Evolutionary conservation across 2,888 invertebrate genomes (phyloP), one percentile per base, ranked within the genome.

Genomic region (Ceratothoa steindachneri): DNA sequence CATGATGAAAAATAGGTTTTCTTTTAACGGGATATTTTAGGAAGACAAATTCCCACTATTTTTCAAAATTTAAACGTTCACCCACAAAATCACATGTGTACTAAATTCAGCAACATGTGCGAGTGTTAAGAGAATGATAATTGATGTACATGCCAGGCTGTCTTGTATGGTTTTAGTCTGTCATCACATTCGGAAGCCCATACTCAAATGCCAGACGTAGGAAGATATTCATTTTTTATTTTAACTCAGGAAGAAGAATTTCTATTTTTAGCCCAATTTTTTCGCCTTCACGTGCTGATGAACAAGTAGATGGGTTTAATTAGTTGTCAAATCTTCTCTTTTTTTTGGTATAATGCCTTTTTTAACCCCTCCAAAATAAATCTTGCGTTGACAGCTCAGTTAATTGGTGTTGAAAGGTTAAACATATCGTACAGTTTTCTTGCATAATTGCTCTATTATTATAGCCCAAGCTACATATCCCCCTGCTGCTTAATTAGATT

Each of bases 131-230:
- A 22, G 24, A 60, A 24, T 60, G 60, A 24, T 60, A 60, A 60
- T 60, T 60, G 60, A 60, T 60, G 22, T n/a, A 60, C 60, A 60
- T 60, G 60, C 60, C 60, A 60, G 24, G 27, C 19, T 60, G 60
- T 60, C 3, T 60, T 60, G 60, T 60, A 60, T 60, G 60, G 60
- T 60, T 60, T 60, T 60, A 12, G 22, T 60, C 60, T 60, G 60
- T 60, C 60, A 60, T 60, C 60, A 24, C 60, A 12, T 24, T 15
- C 19, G 60, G 2, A 24, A 60, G n/a, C n/a, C 60, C 27, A 60
- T 24, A n/a, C 27, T 60, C 60, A 41, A 41, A n/a, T 60, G 60
- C 60, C 60, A 60, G 60, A 24, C 60, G 60, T 60, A 60, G 12
- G 60, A 60, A 60, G 60, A 60, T 41, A 41, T 41, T 5, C 41